Evolutionary conservation across 2,888 invertebrate genomes (phyloP).

Genomic region (Tribolium freemani): DNA sequence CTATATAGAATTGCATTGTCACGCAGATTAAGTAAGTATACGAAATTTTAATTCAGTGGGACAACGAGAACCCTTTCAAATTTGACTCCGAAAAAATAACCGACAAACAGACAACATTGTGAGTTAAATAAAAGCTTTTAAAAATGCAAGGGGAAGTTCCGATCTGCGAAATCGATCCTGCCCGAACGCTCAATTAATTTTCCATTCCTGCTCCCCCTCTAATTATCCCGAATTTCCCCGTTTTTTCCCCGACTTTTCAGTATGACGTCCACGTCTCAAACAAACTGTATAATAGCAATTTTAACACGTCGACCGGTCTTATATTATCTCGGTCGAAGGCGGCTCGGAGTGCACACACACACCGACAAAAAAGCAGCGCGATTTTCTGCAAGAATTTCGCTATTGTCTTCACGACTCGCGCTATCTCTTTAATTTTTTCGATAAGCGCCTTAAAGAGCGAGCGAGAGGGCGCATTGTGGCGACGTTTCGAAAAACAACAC

Average conservation of each 20-base stretch:
- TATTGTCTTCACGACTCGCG: conserved; percentile 5
- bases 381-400: conserved; percentile 23
- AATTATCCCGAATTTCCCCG: background rate
- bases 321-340: conserved; percentile 56
- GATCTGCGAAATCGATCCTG: background rate
- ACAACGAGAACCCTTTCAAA: no score
- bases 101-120: no score
- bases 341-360: conserved; percentile 36
- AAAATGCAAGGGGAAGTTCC: no score
- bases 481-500: background rate
- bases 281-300: conserved; percentile 64
- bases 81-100: no score
- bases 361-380: conserved; percentile 46
- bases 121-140: no score
- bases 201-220: background rate
- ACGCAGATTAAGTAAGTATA: no score
- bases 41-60: no score
- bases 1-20: no score
- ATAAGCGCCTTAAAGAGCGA: background rate
- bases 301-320: conserved; percentile 62
- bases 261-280: conserved; percentile 60
- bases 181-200: background rate
- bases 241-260: conserved; percentile 18
- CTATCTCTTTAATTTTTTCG: background rate
- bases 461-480: background rate